These are phyloP conservation scores for Nibea albiflora DNA, from an alignment of 2,113 vertebrate genomes.

Conservation along the genomic window DNA sequence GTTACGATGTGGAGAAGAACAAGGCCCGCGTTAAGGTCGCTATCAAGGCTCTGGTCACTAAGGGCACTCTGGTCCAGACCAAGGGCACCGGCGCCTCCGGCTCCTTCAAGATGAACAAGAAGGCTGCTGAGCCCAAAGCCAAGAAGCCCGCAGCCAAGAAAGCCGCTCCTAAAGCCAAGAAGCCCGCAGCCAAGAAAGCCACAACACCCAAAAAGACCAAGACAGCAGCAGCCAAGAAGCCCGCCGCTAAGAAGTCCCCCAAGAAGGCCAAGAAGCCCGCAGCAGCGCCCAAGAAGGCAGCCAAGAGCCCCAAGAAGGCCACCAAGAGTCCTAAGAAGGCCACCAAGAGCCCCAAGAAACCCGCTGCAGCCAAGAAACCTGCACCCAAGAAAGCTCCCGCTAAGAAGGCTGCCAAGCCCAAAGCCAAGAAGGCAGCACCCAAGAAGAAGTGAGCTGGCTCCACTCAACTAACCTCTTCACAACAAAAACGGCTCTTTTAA, in stretches of 20 bases:
- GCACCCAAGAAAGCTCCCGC: slow-evolving; percentile 15
- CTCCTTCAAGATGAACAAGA: slow-evolving; percentile 46
- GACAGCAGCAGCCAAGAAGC: no score
- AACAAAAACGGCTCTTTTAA: slow-evolving; percentile 53
- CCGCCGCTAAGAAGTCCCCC: background rate
- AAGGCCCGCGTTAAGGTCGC: background rate
- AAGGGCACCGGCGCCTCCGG: slow-evolving; percentile 20
- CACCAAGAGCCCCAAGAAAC: slow-evolving; percentile 11
- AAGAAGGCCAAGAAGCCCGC: slow-evolving; percentile 10
- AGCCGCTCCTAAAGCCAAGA: no score
- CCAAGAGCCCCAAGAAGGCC: slow-evolving; percentile 1
- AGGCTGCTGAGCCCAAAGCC: rapidly evolving
- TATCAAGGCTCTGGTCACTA: slow-evolving; percentile 35
- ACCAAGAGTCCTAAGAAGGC: background rate
- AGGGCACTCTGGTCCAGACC: slow-evolving; percentile 19
- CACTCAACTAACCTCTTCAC: no score
- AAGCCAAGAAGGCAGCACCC: slow-evolving; percentile 41
- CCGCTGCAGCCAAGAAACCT: background rate
- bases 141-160: slow-evolving; percentile 25
- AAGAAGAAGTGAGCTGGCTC: slow-evolving; percentile 51
- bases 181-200: no score
- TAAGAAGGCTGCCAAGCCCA: slow-evolving; percentile 10
- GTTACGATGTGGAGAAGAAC: slow-evolving; percentile 9
- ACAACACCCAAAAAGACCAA: no score
- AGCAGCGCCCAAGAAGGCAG: background rate